phyloP scores from a whole-genome alignment of 2,113 vertebrate genomes.

The Oryzias melastigma region DNA sequence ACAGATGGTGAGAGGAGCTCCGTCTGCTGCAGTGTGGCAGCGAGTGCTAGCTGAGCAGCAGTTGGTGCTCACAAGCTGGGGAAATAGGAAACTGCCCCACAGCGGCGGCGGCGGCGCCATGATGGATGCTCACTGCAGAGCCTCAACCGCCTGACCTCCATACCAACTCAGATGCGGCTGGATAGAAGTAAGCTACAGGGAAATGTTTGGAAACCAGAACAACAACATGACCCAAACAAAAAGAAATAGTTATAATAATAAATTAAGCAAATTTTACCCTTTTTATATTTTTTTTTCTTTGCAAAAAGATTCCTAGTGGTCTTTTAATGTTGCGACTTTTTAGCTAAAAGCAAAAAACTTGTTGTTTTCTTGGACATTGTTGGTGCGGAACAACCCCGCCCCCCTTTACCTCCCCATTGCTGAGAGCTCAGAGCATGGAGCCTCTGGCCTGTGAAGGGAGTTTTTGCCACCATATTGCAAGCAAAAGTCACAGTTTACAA shows the following conservation, averaged over 20 bases:
- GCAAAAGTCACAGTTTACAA: no score
- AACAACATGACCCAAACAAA: no score
- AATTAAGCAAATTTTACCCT: not conserved
- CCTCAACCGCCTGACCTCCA: constrained; percentile 70
- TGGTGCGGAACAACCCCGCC: no score
- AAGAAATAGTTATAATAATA: no score
- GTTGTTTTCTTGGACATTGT: no score
- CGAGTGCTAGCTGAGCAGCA: constrained; percentile 45
- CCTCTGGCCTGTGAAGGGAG: no score
- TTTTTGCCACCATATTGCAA: no score
- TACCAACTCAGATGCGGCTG: constrained; percentile 58
- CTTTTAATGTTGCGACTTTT: no score
- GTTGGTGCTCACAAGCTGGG: constrained; percentile 59
- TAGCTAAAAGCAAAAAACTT: no score
- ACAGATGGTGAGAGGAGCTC: constrained; percentile 69
- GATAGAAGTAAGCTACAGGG: constrained; percentile 36
- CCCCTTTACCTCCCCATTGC: no score
- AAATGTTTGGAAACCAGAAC: not conserved
- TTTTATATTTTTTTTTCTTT: not conserved
- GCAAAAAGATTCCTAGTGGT: not conserved
- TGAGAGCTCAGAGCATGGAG: no score
- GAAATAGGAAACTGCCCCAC: constrained; percentile 68
- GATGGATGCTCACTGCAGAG: constrained; percentile 78
- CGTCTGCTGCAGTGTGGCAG: constrained; percentile 58
- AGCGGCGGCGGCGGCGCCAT: constrained; percentile 64